Evolutionary conservation across 1,140 invertebrate genomes (phyloP).

Genomic region (Apolygus lucorum): DNA sequence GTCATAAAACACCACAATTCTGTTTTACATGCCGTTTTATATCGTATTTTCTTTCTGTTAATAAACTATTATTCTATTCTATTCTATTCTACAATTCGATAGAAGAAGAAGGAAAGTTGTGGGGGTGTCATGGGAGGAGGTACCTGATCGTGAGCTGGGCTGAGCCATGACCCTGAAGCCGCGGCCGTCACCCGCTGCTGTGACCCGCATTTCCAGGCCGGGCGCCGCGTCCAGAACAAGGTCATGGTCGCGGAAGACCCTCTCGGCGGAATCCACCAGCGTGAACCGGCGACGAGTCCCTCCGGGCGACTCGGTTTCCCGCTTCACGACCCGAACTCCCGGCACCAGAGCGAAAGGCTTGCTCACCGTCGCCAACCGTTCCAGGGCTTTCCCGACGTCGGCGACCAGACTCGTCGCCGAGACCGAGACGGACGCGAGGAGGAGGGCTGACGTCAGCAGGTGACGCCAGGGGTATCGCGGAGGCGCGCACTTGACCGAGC

Average conservation of each 20-base stretch:
- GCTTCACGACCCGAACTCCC: slow-evolving; percentile 2
- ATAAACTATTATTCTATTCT: no score
- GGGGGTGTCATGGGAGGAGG: neutral
- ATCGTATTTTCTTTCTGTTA: no score
- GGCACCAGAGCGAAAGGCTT: slow-evolving; percentile 1
- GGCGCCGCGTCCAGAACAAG: slow-evolving; percentile 13
- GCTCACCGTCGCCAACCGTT: neutral
- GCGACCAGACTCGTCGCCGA: slow-evolving; percentile 4
- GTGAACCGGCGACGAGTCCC: neutral
- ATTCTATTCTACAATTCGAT: no score
- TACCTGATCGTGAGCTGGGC: slow-evolving; percentile 6
- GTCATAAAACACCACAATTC: no score
- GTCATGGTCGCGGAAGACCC: slow-evolving; percentile 12
- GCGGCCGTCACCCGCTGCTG: neutral
- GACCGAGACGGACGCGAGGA: neutral
- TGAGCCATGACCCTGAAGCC: slow-evolving; percentile 6
- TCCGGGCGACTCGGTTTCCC: neutral
- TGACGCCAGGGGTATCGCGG: neutral
- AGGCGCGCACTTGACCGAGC: neutral
- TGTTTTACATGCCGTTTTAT: no score
- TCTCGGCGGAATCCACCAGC: slow-evolving; percentile 7
- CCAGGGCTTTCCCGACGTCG: slow-evolving; percentile 21
- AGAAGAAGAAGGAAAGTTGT: no score
- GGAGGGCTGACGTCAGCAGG: neutral
- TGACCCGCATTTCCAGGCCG: slow-evolving; percentile 12